These are phyloP conservation scores for Cepphus grylle DNA, from an alignment of 2,113 vertebrate genomes.

Conservation along the genomic window DNA sequence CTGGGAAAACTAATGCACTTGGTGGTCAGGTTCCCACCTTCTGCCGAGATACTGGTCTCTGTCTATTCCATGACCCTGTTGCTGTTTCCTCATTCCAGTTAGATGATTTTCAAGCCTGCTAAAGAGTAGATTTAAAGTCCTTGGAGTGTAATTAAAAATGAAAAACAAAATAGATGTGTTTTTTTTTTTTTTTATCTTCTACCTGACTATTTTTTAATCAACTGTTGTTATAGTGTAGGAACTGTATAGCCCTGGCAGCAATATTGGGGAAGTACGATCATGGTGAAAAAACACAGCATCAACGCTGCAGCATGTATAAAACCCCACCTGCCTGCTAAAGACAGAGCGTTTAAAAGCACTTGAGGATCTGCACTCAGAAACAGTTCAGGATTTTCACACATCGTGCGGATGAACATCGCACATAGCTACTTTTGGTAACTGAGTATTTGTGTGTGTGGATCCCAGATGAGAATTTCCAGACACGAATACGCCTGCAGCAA, in stretches of 20 bases:
- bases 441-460: not conserved
- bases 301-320: not conserved
- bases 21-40: not conserved
- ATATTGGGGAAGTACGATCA: not conserved
- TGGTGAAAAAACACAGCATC: not conserved
- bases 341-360: not conserved
- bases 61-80: not conserved
- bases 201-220: not conserved
- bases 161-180: not conserved
- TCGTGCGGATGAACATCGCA: not conserved
- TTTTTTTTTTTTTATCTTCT: not conserved
- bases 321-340: not conserved
- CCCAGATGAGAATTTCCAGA: not conserved
- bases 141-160: not conserved
- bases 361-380: not conserved
- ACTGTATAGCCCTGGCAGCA: not conserved
- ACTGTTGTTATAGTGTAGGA: not conserved
- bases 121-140: not conserved
- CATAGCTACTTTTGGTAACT: not conserved
- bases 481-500: not conserved
- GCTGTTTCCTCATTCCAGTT: not conserved
- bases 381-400: not conserved
- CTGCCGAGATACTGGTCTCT: fast-evolving
- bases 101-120: not conserved
- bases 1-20: not conserved